Base-by-base conservation (phyloP, 2,113 vertebrate species). In the Hypocryptadius cinnamomeus region DNA sequence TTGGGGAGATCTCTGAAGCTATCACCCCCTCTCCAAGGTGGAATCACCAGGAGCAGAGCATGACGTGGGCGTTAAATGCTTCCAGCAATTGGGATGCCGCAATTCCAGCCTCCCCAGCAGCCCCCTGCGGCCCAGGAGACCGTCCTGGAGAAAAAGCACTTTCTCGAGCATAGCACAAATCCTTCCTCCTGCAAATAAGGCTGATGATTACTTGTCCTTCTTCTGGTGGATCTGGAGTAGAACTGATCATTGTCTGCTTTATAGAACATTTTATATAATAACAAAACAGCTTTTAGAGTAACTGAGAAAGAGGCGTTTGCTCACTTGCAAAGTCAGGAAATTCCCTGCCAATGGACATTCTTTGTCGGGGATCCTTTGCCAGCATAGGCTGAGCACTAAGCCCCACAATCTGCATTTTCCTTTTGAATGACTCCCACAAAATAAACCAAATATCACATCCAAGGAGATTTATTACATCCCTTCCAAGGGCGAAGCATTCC, bases 301-400 rank as follows among this genome's bases (percentile, higher is more conserved):
- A 87, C 84, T 13, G 11, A 91, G 86, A 96, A 86, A 95, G 90
- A 97, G 91, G 92, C 66, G 30, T 95, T 89, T 94, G 94, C 93
- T 97, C 92, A 74, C 96, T 97, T 97, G 95, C 95, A 96, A 92
- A 94, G 96, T 97, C 97, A 97, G 96, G 96, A 95, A 93, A 93
- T 96, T 97, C 93, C 87, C 93, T 97, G 96, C 96, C 96, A 96
- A 94, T 97, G 94, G 95, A 97, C 96, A 96, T 95, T 96, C 94
- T 88, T 96, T 97, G 93, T 74, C 40, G 1, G 78, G 40, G 68
- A 94, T 95, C 77, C 95, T 94, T 85, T 97, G 95, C 96, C 95
- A 96, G 90, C 94, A 82, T 94, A 92, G 89, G 85, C 95, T 95
- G 95, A 92, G 85, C 27, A 3, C 93, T 95, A 96, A 96, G 90